These are phyloP conservation scores for Cervus canadensis DNA, from an alignment of 2,113 vertebrate genomes.

Conservation along the genomic window DNA sequence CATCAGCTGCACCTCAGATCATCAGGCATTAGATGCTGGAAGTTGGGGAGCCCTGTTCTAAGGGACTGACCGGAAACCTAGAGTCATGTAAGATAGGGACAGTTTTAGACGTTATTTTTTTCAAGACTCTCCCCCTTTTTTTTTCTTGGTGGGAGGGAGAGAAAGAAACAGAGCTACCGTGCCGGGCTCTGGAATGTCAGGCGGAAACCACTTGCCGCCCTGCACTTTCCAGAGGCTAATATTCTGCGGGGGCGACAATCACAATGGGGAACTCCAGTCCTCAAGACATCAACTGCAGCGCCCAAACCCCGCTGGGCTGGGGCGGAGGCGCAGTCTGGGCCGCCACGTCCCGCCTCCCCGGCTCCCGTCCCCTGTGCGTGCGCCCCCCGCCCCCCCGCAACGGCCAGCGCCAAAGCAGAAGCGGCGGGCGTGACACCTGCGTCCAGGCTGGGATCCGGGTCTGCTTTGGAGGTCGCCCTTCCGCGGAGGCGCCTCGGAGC, in stretches of 20 bases:
- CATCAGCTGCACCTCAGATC: not conserved
- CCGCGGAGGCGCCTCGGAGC: not conserved
- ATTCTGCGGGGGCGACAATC: not conserved
- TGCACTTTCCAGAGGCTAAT: not conserved
- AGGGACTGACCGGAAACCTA: conserved; percentile 28
- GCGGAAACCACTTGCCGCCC: not conserved
- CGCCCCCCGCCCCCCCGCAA: not conserved
- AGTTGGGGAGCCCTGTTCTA: not conserved
- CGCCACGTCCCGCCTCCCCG: not conserved
- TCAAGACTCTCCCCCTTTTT: not conserved
- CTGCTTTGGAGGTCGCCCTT: not conserved
- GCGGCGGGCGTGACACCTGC: not conserved
- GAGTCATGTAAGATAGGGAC: not conserved
- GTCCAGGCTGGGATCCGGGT: not conserved
- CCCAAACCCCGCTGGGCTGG: not conserved
- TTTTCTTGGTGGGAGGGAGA: not conserved
- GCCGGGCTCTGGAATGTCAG: not conserved
- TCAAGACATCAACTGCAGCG: not conserved
- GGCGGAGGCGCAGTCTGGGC: not conserved
- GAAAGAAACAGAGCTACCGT: not conserved
- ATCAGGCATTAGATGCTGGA: not conserved
- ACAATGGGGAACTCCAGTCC: not conserved
- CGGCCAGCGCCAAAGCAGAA: conserved; percentile 55
- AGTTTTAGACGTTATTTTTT: not conserved
- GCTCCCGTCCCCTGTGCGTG: not conserved